Evolutionary conservation across 2,797 vertebrate genomes (phyloP).

Genomic region (Chaetophractus vellerosus): DNA sequence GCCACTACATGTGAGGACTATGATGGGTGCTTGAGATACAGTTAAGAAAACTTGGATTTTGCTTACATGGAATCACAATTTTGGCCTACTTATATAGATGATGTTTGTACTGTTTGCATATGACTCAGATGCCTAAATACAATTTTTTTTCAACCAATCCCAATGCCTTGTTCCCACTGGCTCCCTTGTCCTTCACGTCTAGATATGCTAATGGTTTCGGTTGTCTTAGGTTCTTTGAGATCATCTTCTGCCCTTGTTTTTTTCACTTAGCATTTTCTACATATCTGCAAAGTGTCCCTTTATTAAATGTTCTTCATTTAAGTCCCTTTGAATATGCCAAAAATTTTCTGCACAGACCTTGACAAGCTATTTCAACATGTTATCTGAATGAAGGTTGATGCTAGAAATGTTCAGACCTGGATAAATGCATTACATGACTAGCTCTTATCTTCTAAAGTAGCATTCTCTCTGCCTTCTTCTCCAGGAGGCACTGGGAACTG

Average conservation of each 20-base stretch:
- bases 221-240: slow-evolving; percentile 53
- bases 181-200: slow-evolving; percentile 15
- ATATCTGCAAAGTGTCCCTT: slow-evolving; percentile 23
- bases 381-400: slow-evolving; percentile 40
- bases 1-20: neutral
- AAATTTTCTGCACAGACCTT: neutral
- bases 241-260: neutral
- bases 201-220: slow-evolving; percentile 1
- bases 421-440: neutral
- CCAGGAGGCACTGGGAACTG: no score
- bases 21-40: neutral
- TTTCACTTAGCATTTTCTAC: neutral
- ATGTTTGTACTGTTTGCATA: slow-evolving; percentile 2
- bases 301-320: slow-evolving; percentile 33
- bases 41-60: neutral
- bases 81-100: neutral
- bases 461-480: neutral
- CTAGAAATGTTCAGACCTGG: slow-evolving; percentile 51
- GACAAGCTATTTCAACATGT: neutral
- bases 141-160: neutral
- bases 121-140: slow-evolving; percentile 16
- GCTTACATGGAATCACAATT: neutral
- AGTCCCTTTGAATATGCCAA: slow-evolving; percentile 3
- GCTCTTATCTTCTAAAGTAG: neutral
- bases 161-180: neutral